Percentiles rank a stretch among this genome's conserved stretches.
Evolutionary conservation across 2,797 vertebrate species (phyloP).

Genomic region (Syngnathus acus): DNA sequence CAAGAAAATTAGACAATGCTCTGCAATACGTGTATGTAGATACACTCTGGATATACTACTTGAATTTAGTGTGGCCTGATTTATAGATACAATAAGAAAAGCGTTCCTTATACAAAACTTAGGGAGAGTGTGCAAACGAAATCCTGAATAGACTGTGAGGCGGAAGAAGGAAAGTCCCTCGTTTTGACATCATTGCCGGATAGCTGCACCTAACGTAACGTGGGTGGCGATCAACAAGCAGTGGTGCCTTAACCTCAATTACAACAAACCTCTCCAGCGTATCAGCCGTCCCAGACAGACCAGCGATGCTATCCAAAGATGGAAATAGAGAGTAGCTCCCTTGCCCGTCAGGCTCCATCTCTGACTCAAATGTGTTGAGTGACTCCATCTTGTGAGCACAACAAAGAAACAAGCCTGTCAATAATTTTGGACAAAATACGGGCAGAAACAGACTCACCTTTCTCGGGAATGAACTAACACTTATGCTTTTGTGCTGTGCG

Average conservation of each 20-base stretch:
- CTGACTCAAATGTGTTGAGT: constrained; percentile 74
- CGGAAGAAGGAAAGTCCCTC: too few species aligned
- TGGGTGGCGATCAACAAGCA: too few species aligned
- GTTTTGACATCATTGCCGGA: too few species aligned
- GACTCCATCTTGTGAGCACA: constrained; percentile 66
- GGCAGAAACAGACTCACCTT: not conserved
- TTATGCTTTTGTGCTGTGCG: too few species aligned
- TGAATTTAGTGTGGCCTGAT: not conserved
- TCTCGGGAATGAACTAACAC: too few species aligned
- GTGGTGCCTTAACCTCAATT: too few species aligned
- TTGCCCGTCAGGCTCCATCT: constrained; percentile 75
- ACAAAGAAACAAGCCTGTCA: not conserved
- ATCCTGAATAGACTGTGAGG: too few species aligned
- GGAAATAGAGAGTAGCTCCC: constrained; percentile 77
- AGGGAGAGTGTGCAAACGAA: too few species aligned
- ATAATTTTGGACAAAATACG: not conserved
- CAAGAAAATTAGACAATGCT: not conserved
- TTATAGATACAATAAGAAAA: too few species aligned
- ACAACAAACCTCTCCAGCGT: constrained; percentile 63
- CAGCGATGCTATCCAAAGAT: constrained; percentile 71
- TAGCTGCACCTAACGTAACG: too few species aligned
- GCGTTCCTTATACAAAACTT: too few species aligned
- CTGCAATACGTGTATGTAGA: not conserved
- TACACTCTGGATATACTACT: not conserved
- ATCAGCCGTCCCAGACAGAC: constrained; percentile 66